phyloP scores from a whole-genome alignment of 2,797 vertebrate species.

The Atherinosoma microstoma region DNA sequence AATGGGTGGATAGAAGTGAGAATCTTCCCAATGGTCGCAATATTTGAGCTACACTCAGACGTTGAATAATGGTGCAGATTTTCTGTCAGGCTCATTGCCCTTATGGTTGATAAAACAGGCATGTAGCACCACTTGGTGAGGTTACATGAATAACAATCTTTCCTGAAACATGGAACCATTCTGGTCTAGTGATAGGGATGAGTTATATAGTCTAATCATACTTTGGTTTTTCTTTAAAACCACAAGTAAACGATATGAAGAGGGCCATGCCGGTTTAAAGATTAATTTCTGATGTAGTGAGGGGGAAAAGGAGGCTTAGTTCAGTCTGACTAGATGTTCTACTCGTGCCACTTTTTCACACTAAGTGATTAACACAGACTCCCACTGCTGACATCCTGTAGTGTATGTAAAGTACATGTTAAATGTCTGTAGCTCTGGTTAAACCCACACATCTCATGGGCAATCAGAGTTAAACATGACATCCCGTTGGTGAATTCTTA shows the following conservation, averaged over 20 bases:
- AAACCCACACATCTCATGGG: conserved; percentile 46
- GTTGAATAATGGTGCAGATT: background rate
- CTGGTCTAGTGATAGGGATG: background rate
- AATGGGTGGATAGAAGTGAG: too few species aligned
- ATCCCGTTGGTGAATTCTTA: conserved; percentile 11
- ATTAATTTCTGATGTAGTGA: conserved; percentile 15
- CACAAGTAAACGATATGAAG: conserved; percentile 4
- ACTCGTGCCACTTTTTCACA: conserved; percentile 16
- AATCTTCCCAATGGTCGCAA: background rate
- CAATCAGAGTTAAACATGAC: conserved; percentile 31
- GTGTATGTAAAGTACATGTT: conserved; percentile 4
- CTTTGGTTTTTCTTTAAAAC: background rate
- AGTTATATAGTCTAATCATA: background rate
- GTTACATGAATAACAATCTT: background rate
- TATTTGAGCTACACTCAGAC: background rate
- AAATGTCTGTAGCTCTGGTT: conserved; percentile 13
- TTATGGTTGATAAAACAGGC: background rate
- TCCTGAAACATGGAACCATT: background rate
- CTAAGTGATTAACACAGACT: conserved; percentile 22
- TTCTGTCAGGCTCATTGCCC: background rate
- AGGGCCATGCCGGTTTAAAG: background rate
- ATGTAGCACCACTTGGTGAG: background rate
- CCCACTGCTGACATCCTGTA: conserved; percentile 10
- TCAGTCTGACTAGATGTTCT: conserved; percentile 19
- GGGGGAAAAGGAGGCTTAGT: background rate